Evolutionary conservation across 2,113 vertebrate species (phyloP).

Genomic region (Cottus gobio): DNA sequence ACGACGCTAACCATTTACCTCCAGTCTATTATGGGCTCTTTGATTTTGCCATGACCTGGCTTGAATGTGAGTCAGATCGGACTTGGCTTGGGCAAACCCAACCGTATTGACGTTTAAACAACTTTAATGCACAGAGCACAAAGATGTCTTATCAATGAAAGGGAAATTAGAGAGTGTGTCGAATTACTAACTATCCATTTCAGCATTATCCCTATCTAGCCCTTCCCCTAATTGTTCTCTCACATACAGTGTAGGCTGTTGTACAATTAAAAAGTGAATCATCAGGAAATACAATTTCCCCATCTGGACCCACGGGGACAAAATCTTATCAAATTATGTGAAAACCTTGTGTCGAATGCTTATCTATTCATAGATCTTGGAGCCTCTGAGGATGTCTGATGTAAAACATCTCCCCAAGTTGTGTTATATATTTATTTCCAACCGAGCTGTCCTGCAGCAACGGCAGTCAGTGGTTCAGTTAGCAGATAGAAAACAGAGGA

Average conservation of each 20-base stretch:
- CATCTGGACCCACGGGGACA: background rate
- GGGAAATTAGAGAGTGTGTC: background rate
- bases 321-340: conserved; percentile 11
- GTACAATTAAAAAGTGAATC: conserved; percentile 12
- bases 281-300: conserved; percentile 40
- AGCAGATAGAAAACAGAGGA: background rate
- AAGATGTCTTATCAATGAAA: background rate
- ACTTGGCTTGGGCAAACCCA: background rate
- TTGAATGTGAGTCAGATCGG: background rate
- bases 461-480: background rate
- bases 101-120: background rate
- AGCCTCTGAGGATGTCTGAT: background rate
- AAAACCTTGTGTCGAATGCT: conserved; percentile 6
- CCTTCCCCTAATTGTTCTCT: background rate
- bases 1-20: no score
- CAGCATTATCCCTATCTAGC: background rate
- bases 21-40: background rate
- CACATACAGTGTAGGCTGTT: conserved; percentile 2
- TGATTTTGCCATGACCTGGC: background rate
- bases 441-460: conserved; percentile 5
- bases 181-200: conserved; percentile 3
- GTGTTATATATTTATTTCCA: conserved; percentile 3
- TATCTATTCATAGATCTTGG: conserved; percentile 8
- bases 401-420: background rate
- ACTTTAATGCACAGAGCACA: background rate